Base-by-base conservation (phyloP, 2,113 vertebrate genomes). In the Carollia perspicillata region DNA sequence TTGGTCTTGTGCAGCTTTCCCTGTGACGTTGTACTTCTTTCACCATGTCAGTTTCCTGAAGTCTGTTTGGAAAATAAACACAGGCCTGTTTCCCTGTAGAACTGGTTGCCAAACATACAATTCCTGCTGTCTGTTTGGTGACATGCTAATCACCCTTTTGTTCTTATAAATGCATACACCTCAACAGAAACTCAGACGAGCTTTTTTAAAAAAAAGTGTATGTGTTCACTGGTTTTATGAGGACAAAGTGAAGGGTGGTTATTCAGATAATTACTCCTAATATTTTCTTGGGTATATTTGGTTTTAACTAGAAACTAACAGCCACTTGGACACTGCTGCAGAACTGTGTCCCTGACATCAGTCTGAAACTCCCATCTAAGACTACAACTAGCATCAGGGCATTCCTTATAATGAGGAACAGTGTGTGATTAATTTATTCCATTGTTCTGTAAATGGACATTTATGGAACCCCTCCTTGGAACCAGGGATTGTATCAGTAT, bases 51-150 rank as follows among this genome's bases (percentile, higher is more conserved):
- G 37, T 23, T 93, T 49, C 71, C 35, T 93, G 87, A 44, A 94
- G 58, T 93, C 49, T 90, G 33, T 92, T 83, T 95, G 68, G 74
- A 95, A 96, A 94, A 47, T 42, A 95, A 96, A 89, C 3, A 11
- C 68, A 95, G 60, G 53, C 47, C 47, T 81, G 22, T 49, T 18
- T 81, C 53, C 74, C 33, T 20, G 0, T 49, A 42, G 71, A 93
- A 78, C 14, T 74, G 74, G 18, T 35, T 96, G 90, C 55, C 33
- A 91, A 95, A 71, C 53, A 74, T 33, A 74, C 4, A 89, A 0
- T 65, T 53, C 35, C 79, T 95, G 87, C 68, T 63, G 22, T 96
- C 55, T 85, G 33, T 16, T 33, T 87, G 83, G 81, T 90, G 77
- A 85, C 40, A 86, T 33, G 30, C 40, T 84, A 49, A 89, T 83